These are phyloP conservation scores for Lepilemur septentrionalis DNA, from an alignment of 2,797 vertebrate genomes.

Conservation along the genomic window DNA sequence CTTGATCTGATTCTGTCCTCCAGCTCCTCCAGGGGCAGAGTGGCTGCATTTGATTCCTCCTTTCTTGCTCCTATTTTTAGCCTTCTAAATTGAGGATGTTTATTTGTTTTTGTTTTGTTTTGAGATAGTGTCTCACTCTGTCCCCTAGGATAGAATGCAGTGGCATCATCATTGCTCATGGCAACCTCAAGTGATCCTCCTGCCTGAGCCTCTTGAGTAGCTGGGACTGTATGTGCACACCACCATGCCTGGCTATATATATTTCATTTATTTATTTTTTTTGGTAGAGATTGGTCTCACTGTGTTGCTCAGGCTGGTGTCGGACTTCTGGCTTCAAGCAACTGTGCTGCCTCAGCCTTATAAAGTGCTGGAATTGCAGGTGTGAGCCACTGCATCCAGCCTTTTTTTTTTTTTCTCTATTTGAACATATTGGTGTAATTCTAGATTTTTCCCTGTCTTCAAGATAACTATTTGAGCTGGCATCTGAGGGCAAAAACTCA, in stretches of 20 bases:
- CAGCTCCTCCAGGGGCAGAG: background rate
- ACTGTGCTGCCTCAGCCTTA: rapidly evolving
- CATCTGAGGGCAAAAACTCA: background rate
- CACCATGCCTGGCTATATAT: background rate
- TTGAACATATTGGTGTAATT: background rate
- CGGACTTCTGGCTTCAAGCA: background rate
- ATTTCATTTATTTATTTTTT: background rate
- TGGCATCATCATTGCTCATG: background rate
- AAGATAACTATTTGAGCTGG: background rate
- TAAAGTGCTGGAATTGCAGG: background rate
- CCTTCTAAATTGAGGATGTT: background rate
- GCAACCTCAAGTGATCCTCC: background rate
- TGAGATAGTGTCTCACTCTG: background rate
- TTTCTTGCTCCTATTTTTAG: background rate
- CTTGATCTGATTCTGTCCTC: background rate
- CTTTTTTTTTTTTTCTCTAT: background rate
- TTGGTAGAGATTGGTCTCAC: background rate
- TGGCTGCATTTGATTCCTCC: background rate
- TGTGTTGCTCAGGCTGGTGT: background rate
- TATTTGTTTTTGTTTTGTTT: background rate
- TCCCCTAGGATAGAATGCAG: background rate
- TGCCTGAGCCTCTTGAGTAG: background rate
- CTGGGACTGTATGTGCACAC: background rate
- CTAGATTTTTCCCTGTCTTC: background rate
- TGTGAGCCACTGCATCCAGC: too few relatives aligned